phyloP scores from a whole-genome alignment of 2,113 vertebrate species.

The Ophthalmotilapia sp. region DNA sequence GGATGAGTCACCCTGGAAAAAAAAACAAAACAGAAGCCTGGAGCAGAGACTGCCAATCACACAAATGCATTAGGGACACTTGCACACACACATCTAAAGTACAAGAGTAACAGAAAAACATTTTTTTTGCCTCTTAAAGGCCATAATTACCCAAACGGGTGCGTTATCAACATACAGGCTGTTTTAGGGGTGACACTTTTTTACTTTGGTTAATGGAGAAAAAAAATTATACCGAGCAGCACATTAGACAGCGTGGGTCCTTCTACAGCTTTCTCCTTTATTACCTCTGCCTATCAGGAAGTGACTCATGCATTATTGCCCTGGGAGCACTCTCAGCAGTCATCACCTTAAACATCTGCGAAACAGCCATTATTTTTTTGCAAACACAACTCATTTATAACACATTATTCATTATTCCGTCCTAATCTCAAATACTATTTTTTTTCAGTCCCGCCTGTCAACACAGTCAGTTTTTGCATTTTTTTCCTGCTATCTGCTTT shows the following conservation, averaged over 20 bases:
- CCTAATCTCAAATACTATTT: neutral
- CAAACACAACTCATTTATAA: neutral
- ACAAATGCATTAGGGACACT: neutral
- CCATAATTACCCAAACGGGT: neutral
- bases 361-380: neutral
- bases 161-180: neutral
- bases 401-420: neutral
- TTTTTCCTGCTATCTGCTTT: neutral
- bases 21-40: neutral
- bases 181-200: neutral
- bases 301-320: slow-evolving; percentile 40
- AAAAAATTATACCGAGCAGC: neutral
- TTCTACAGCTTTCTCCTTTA: neutral
- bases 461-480: neutral
- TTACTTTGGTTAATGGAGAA: neutral
- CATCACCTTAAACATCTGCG: slow-evolving; percentile 5
- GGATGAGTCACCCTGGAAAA: slow-evolving; percentile 18
- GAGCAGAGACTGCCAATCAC: neutral
- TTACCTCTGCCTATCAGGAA: slow-evolving; percentile 19
- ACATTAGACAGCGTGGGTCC: slow-evolving; percentile 2
- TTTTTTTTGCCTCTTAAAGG: neutral
- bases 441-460: neutral
- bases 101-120: neutral
- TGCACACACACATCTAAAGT: neutral
- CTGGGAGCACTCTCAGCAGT: slow-evolving; percentile 6